Evolutionary conservation across 2,888 invertebrate species (phyloP), one percentile per base, ranked within the genome.

Genomic region (Nemotelus nigrinus): DNA sequence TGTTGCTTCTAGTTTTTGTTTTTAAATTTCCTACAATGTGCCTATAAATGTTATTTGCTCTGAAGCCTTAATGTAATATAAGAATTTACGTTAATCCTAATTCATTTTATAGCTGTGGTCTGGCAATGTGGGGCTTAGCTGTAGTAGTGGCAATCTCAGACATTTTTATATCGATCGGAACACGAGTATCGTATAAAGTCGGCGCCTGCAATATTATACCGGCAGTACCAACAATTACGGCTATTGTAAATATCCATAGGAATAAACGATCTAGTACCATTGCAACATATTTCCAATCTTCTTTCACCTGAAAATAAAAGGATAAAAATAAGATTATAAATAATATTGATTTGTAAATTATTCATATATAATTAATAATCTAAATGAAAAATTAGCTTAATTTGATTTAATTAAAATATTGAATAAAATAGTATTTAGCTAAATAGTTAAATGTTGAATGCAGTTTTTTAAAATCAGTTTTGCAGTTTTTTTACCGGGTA

Each of bases 281-380:
- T 80, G 98, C 98, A 82, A 98, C 97, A 88, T 96, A 98, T 88
- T 98, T 98, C 98, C 98, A 98, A 90, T 98, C 98, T 89, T 98
- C 97, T 88, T 96, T 96, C 82, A 96, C 95, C 96, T 96, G 85
- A 58, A 83, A 84, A 2, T 25, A 55, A 70, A 70, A 39, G 7
- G n/a, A 53, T 25, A 25, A 25, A 25, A 25, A 25, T 25, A 25
- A 25, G 25, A 25, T 25, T 25, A 25, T 25, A 25, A 25, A 25
- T 25, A 25, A 25, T 25, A 25, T 25, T 25, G 25, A 25, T 25
- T 25, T 25, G 25, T 25, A 25, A 25, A 25, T 25, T 25, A 25
- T 25, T 25, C 25, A 25, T 25, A 25, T 25, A 25, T 25, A 25
- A 25, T 25, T 25, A 25, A 25, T 25, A 25, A 25, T 25, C 25